Conservation (phyloP, 2,113 vertebrate genomes). For the Myrmecobius fasciatus region DNA sequence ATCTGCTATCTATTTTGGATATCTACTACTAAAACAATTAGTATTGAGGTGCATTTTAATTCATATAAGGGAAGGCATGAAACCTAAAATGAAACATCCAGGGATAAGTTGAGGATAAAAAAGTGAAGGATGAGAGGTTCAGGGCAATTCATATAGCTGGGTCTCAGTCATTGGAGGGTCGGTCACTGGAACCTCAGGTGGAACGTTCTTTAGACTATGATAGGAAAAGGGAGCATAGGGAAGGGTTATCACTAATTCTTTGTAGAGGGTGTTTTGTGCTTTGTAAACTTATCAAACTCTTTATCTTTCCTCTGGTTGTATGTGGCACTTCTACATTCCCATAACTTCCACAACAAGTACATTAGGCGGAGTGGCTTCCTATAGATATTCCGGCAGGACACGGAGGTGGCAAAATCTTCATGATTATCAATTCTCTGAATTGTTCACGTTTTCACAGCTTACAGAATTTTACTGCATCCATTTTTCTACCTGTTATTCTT, state of each 20-base stretch:
- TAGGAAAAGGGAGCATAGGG: background rate
- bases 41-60: background rate
- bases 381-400: background rate
- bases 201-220: background rate
- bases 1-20: slow-evolving; percentile 33
- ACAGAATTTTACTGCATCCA: background rate
- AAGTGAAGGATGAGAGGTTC: background rate
- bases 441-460: background rate
- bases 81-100: background rate
- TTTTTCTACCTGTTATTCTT: slow-evolving; percentile 31
- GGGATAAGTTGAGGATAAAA: background rate
- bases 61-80: background rate
- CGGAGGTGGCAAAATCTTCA: background rate
- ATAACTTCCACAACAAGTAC: background rate
- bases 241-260: background rate
- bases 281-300: background rate
- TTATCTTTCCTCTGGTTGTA: background rate
- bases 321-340: background rate
- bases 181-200: background rate
- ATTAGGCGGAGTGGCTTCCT: background rate
- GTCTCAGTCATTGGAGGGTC: background rate
- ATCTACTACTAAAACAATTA: slow-evolving; percentile 49
- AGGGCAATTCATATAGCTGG: background rate
- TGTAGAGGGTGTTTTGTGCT: background rate
- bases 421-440: background rate